These are phyloP conservation scores for Monarcha castaneiventris DNA, from an alignment of 2,113 vertebrate genomes.

Conservation along the genomic window DNA sequence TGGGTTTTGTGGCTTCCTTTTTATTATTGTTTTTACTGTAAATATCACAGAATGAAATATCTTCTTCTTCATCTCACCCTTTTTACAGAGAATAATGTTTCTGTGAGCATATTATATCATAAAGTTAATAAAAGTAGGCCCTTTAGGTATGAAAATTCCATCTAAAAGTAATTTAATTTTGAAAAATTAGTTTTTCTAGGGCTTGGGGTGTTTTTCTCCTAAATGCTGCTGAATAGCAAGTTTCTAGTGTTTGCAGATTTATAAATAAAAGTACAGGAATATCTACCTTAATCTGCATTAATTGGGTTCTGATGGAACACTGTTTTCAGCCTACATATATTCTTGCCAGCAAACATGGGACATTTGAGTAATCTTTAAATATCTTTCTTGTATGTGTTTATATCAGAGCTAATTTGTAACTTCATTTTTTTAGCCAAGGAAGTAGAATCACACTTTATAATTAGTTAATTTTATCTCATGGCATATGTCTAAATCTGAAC, in stretches of 20 bases:
- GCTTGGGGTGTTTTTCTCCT: background rate
- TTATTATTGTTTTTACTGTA: background rate
- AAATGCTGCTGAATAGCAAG: background rate
- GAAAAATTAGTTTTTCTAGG: background rate
- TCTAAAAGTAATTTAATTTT: background rate
- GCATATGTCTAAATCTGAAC: background rate
- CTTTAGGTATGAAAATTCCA: background rate
- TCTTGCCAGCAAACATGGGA: background rate
- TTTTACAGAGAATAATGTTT: background rate
- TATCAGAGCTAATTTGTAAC: background rate
- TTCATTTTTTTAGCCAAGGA: background rate
- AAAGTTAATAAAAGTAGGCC: background rate
- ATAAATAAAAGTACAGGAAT: background rate
- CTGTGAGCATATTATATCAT: background rate
- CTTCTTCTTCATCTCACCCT: background rate
- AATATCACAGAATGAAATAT: background rate
- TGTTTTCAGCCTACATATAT: background rate
- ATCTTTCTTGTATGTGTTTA: background rate
- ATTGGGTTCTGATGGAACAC: background rate
- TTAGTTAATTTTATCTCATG: background rate
- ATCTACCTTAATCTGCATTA: background rate
- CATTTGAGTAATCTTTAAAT: background rate
- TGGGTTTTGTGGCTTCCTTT: background rate
- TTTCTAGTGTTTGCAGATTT: background rate
- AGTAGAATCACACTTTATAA: background rate